Evolutionary conservation across 2,888 invertebrate genomes (phyloP).

Genomic region (Trichopoda pennipes): DNA sequence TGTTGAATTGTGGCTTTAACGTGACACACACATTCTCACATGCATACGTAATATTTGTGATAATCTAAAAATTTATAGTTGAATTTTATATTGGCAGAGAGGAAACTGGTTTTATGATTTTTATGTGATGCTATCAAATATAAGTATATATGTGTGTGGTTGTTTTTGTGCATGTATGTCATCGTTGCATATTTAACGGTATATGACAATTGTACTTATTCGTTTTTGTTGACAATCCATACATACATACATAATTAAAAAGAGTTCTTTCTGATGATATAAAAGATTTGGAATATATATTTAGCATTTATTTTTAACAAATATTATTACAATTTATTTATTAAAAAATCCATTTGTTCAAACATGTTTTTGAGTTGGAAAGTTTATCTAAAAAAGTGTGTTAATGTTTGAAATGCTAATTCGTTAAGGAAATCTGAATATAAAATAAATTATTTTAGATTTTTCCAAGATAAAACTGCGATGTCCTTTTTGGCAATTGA

Average conservation of each 20-base stretch:
- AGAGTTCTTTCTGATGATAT: not conserved
- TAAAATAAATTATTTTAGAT: too few relatives aligned
- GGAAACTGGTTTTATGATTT: constrained; percentile 61
- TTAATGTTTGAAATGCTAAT: too few relatives aligned
- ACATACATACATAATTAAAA: not conserved
- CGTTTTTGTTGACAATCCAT: not conserved
- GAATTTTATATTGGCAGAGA: constrained; percentile 40
- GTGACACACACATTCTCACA: not conserved
- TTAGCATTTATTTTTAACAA: not conserved
- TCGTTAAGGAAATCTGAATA: too few relatives aligned
- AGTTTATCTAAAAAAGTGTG: too few relatives aligned
- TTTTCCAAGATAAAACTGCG: too few relatives aligned
- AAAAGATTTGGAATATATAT: not conserved
- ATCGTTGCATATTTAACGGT: constrained; percentile 65
- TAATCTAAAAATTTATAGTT: constrained; percentile 25
- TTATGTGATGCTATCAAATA: constrained; percentile 63
- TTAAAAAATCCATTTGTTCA: too few relatives aligned
- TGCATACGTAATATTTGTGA: not conserved
- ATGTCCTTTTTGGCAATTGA: too few relatives aligned
- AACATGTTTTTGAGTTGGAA: too few relatives aligned
- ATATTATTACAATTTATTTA: too few relatives aligned
- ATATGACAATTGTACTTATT: constrained; percentile 59
- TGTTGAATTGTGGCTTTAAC: constrained; percentile 17
- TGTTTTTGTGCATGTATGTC: constrained; percentile 10
- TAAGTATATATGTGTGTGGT: constrained; percentile 34